Conservation (phyloP, 1,140 invertebrate genomes). For the Caenorhabditis tropicalis region DNA sequence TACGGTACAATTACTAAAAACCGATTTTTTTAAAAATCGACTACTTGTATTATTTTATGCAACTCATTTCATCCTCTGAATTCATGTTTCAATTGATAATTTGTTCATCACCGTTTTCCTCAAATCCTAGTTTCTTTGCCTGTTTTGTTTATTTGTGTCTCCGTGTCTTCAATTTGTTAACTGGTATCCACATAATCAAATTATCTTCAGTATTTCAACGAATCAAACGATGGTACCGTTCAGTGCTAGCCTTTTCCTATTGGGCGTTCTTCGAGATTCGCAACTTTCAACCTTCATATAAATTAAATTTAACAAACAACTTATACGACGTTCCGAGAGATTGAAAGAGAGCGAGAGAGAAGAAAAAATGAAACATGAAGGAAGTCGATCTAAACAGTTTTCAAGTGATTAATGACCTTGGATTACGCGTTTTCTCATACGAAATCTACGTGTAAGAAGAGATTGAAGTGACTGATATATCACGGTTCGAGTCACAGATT, state of each 20-base stretch:
- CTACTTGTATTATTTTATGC: no score
- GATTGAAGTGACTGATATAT: no score
- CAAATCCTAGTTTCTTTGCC: background rate
- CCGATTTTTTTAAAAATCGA: no score
- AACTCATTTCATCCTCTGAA: no score
- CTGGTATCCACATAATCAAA: slow-evolving; percentile 1
- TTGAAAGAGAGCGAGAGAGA: no score
- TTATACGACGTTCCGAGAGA: background rate
- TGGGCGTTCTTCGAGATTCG: slow-evolving; percentile 24
- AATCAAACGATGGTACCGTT: background rate
- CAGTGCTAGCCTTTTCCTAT: background rate
- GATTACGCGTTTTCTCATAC: background rate
- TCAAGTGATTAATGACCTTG: slow-evolving; percentile 4
- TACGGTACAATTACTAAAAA: no score
- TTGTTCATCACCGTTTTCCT: no score
- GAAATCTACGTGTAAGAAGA: background rate
- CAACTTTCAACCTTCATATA: slow-evolving; percentile 29
- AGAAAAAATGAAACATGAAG: slow-evolving; percentile 36
- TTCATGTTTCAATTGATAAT: no score
- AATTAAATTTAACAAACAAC: background rate
- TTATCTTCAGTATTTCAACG: slow-evolving; percentile 6
- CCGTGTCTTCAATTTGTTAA: background rate
- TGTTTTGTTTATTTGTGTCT: background rate
- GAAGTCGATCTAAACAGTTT: background rate
- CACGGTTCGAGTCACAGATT: no score